These are phyloP conservation scores for Drosophila leontia DNA, from an alignment of 1,140 invertebrate genomes.

Conservation along the genomic window DNA sequence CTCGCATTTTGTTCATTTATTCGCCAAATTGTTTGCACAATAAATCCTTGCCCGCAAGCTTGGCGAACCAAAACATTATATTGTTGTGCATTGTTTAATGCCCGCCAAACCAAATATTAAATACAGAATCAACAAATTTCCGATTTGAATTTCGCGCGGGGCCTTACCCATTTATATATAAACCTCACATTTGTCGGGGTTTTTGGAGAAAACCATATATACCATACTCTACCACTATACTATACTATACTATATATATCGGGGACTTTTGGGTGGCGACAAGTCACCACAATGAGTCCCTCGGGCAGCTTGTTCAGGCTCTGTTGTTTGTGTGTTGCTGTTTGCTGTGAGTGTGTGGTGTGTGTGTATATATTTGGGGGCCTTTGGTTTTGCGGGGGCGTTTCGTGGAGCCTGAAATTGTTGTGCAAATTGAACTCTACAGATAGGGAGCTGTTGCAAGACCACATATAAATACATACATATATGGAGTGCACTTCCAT, in stretches of 20 bases:
- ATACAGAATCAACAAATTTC: constrained; percentile 49
- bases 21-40: constrained; percentile 24
- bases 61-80: constrained; percentile 32
- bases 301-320: constrained; percentile 24
- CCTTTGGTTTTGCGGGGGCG: constrained; percentile 46
- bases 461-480: constrained; percentile 11
- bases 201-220: constrained; percentile 5
- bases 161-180: constrained; percentile 6
- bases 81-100: constrained; percentile 26
- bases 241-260: background rate
- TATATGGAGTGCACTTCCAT: background rate
- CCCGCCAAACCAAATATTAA: constrained; percentile 46
- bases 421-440: constrained; percentile 33
- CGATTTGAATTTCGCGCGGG: constrained; percentile 27
- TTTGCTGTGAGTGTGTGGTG: background rate
- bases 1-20: constrained; percentile 29
- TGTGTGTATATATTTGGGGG: constrained; percentile 4
- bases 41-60: constrained; percentile 24
- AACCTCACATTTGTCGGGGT: constrained; percentile 26
- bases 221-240: background rate
- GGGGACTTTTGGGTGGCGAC: background rate
- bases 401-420: constrained; percentile 37
- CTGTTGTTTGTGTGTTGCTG: constrained; percentile 15
- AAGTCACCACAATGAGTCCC: constrained; percentile 42
- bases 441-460: constrained; percentile 26